These are phyloP conservation scores for Porphyrio hochstetteri DNA, from an alignment of 2,113 vertebrate genomes.

Conservation along the genomic window DNA sequence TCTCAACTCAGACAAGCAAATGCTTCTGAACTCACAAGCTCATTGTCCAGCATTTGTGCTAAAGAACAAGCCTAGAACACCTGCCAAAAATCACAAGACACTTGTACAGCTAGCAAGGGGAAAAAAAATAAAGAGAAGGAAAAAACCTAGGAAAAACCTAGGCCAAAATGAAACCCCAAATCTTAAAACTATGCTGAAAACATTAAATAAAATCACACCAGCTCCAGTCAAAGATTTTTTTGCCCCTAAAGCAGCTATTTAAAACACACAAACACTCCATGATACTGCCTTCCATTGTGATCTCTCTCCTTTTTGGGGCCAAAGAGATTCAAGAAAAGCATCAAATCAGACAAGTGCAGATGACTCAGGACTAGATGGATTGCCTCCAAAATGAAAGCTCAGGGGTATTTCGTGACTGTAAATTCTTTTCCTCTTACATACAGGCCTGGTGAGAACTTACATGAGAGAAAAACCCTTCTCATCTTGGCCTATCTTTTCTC, in stretches of 20 bases:
- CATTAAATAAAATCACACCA: background rate
- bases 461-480: background rate
- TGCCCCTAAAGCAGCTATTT: background rate
- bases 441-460: background rate
- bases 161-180: background rate
- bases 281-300: background rate
- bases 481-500: background rate
- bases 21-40: conserved; percentile 4
- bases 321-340: background rate
- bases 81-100: conserved; percentile 30
- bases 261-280: background rate
- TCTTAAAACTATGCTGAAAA: conserved; percentile 15
- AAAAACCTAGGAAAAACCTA: background rate
- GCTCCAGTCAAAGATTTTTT: background rate
- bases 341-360: background rate
- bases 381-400: background rate
- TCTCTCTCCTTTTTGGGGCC: background rate
- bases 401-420: background rate
- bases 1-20: conserved; percentile 52
- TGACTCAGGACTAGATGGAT: background rate
- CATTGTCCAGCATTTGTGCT: background rate
- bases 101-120: background rate
- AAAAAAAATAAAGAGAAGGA: background rate
- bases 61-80: background rate
- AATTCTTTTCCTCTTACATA: conserved; percentile 11